Evolutionary conservation across 30 jellyfish, hydroid and myxozoan species (phyloP), one percentile per base, ranked within the genome.

Genomic region (Hydra vulgaris): DNA sequence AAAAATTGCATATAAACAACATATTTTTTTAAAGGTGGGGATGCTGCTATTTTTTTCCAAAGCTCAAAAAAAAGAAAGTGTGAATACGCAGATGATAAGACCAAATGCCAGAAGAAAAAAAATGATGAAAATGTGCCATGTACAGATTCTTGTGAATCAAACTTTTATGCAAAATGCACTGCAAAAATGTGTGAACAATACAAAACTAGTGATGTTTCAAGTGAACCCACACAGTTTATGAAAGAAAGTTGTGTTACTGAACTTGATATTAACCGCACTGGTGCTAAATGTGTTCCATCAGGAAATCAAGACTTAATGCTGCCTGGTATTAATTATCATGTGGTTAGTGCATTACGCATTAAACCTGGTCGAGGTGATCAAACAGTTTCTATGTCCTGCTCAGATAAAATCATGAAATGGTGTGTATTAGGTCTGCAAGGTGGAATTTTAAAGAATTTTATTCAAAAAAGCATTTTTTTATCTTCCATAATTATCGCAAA

Each of bases 351-450:
- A n/a, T 74, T 89, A 53, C 73, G 97, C 54, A 85, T 89, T 1
- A 89, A 89, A 69, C 97, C 97, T 0, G 97, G 97, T 8, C 79
- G 97, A 69, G 97, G 97, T 5, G 95, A 84, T 40, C 69, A 83
- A 67, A 89, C 97, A 0, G 52, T 89, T 21, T 89, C 97, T 23
- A 89, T 89, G 97, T 89, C 95, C 18, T 89, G 97, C 78, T 74
- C 90, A 26, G 97, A 89, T 61, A 89, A 89, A 74, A 89, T 89
- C 66, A 80, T 89, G 93, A 89, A 89, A 81, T 89, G 97, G 97
- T 89, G 97, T 71, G 83, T 84, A 7, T 88, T 89, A 54, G 97
- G 97, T 22, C 3, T 89, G n/a, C 95, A 89, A 76, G 97, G 97
- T 3, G 95, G 97, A 21, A 76, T 89, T 53, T 80, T 89, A 0